These are phyloP conservation scores for Heliopora coerulea DNA, from an alignment of 92 coral and sea anemone species.

Conservation along the genomic window DNA sequence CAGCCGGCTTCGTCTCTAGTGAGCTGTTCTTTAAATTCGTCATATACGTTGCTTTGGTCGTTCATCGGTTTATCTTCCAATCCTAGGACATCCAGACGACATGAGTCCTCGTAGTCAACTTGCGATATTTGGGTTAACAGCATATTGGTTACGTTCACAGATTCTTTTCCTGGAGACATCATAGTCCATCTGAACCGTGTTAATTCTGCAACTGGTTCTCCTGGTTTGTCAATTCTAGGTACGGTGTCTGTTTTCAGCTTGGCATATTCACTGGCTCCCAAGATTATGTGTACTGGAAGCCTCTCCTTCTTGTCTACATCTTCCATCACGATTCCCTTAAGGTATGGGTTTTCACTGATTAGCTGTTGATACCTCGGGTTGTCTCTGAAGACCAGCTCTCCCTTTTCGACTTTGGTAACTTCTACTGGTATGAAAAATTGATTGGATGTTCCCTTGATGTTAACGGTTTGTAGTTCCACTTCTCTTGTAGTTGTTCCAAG, in stretches of 20 bases:
- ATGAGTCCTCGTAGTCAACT: conserved; percentile 38
- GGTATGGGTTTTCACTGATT: neutral
- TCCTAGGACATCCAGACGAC: conserved; percentile 33
- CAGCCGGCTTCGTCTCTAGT: conserved; percentile 11
- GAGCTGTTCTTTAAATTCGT: conserved; percentile 39
- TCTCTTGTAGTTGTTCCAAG: conserved; percentile 39
- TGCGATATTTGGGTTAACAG: conserved; percentile 32
- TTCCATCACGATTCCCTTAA: conserved; percentile 41
- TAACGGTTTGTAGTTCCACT: conserved; percentile 41
- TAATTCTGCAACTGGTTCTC: conserved; percentile 43
- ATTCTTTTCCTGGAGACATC: conserved; percentile 25
- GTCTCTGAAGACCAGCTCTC: conserved; percentile 33
- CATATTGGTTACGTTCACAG: conserved; percentile 14
- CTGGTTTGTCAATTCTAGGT: conserved; percentile 30
- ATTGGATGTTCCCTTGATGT: conserved; percentile 13
- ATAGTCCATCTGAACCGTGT: conserved; percentile 41
- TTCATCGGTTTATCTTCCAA: conserved; percentile 18
- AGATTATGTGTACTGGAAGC: conserved; percentile 47
- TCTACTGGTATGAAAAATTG: conserved; percentile 27
- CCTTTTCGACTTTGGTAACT: conserved; percentile 42
- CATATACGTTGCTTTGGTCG: conserved; percentile 25
- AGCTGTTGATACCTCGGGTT: conserved; percentile 42
- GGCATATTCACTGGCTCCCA: conserved; percentile 53
- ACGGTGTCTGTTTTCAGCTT: conserved; percentile 35
- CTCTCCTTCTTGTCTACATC: conserved; percentile 30